phyloP scores from a whole-genome alignment of 2,113 vertebrate genomes.

The Sceloporus tristichus region DNA sequence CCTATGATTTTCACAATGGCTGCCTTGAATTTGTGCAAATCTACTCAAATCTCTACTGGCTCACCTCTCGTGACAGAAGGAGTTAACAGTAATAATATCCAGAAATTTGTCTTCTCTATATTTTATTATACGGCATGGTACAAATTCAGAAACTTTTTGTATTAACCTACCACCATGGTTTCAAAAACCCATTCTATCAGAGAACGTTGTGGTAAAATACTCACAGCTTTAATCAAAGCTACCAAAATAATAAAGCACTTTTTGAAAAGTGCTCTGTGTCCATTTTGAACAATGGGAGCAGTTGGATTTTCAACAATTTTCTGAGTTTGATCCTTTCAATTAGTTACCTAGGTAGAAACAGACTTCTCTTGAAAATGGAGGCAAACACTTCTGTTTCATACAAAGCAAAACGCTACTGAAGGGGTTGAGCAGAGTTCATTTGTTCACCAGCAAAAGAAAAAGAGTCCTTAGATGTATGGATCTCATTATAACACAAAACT shows the following conservation, averaged over 20 bases:
- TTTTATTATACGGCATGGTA: slow-evolving; percentile 45
- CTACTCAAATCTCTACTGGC: slow-evolving; percentile 18
- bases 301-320: slow-evolving; percentile 63
- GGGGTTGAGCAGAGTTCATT: slow-evolving; percentile 64
- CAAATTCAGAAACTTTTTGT: slow-evolving; percentile 38
- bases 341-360: slow-evolving; percentile 57
- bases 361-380: slow-evolving; percentile 56
- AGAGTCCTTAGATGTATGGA: slow-evolving; percentile 54
- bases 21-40: background rate
- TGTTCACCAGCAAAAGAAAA: slow-evolving; percentile 56
- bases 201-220: slow-evolving; percentile 61
- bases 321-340: slow-evolving; percentile 63
- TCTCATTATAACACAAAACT: slow-evolving; percentile 59
- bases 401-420: slow-evolving; percentile 49
- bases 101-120: slow-evolving; percentile 30
- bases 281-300: slow-evolving; percentile 61
- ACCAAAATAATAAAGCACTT: slow-evolving; percentile 59
- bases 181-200: slow-evolving; percentile 56
- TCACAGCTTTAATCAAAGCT: slow-evolving; percentile 63
- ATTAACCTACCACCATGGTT: slow-evolving; percentile 47
- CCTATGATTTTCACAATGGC: background rate
- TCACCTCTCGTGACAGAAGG: slow-evolving; percentile 26
- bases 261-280: slow-evolving; percentile 62
- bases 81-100: slow-evolving; percentile 26
- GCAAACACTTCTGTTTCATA: slow-evolving; percentile 42